Base-by-base conservation (phyloP, 2,888 invertebrate species). In the Sphecodes monilicornis region DNA sequence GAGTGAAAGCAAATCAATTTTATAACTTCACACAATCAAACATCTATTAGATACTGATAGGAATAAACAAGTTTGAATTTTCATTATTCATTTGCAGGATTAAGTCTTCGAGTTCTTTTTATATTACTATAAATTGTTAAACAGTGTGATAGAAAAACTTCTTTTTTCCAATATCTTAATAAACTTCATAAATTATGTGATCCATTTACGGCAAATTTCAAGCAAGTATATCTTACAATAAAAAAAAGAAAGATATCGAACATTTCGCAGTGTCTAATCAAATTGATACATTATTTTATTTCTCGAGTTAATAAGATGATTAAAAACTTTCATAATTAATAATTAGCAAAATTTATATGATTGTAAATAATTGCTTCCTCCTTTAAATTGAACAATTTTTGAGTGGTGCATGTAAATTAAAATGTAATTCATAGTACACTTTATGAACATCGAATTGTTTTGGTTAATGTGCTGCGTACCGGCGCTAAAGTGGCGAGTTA, bases 371-470 rank as follows among this genome's bases (percentile, higher is more conserved):
- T 54, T 29, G 26, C 29, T 60, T 60, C 60, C 13, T 29, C 16
- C 16, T 1, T 60, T 60, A 29, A 60, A 60, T 60, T 26, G 1
- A 60, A 22, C 22, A 32, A 64, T 10, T 22, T 36, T 29, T 29
- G 5, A 60, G 13, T 16, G 5, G 60, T 4, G 16, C 36, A 39
- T 32, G 46, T 50, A 50, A 10, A n/a, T 77, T 71, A n/a, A 60
- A 50, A 41, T 32, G 46, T 29, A 18, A 74, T 16, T 8, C 29
- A 36, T 39, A 32, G 5, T 16, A 64, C 10, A n/a, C n/a, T 74
- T 71, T 26, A 46, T 70, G 70, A 57, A 84, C 60, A 76, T 77
- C 73, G 76, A 84, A 70, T 71, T 79, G n/a, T 50, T 46, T 36
- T 73, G 80, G 70, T 11, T 43, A 82, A 75, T 43, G 18, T 29